A percentile compares a stretch with the other conserved stretches of the same genome.
phyloP scores from a whole-genome alignment of 64 coral and sea anemone genomes.

The Acropora tenuis region DNA sequence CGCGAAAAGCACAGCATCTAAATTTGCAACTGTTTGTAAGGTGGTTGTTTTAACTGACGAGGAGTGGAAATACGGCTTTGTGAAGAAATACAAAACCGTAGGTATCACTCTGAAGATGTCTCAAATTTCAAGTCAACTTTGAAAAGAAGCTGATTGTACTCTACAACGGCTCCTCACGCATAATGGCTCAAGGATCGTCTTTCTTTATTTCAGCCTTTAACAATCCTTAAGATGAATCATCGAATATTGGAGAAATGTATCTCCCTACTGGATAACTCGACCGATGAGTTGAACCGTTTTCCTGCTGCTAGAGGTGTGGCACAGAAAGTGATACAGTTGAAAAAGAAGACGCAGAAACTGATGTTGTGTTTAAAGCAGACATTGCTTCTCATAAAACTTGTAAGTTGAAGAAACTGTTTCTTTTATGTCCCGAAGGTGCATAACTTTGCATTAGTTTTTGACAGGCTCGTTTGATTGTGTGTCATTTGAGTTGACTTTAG shows the following conservation, averaged over 20 bases:
- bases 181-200: not conserved
- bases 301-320: not conserved
- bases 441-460: too few relatives aligned
- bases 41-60: too few relatives aligned
- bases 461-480: too few relatives aligned
- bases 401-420: not conserved
- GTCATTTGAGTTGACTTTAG: too few relatives aligned
- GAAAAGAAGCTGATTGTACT: not conserved
- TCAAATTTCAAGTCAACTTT: too few relatives aligned
- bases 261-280: not conserved
- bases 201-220: slow-evolving; percentile 11
- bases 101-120: too few relatives aligned
- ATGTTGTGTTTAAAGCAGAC: not conserved
- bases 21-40: too few relatives aligned
- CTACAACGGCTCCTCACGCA: not conserved
- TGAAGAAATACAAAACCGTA: too few relatives aligned
- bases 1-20: too few relatives aligned
- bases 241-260: slow-evolving; percentile 7
- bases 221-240: slow-evolving; percentile 4
- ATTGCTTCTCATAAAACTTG: not conserved
- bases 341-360: not conserved
- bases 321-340: not conserved
- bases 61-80: too few relatives aligned
- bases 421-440: too few relatives aligned
- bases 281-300: not conserved